Evolutionary conservation across 2,797 vertebrate genomes (phyloP).

Genomic region (Micrastur ruficollis): DNA sequence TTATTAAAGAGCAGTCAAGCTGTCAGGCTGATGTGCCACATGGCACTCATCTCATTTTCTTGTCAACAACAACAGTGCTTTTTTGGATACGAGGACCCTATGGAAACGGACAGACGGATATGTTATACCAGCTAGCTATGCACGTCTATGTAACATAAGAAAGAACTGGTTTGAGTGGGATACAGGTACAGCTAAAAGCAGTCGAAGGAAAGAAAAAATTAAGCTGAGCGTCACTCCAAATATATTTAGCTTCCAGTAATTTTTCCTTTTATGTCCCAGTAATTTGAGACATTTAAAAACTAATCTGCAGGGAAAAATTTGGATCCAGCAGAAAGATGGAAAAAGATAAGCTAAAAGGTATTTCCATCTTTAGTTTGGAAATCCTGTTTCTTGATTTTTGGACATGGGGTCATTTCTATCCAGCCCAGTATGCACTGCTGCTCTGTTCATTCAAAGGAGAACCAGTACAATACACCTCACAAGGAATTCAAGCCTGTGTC

Average conservation of each 20-base stretch:
- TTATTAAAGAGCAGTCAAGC: background rate
- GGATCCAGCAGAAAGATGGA: background rate
- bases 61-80: background rate
- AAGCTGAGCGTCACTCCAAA: background rate
- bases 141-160: background rate
- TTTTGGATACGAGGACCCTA: background rate
- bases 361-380: background rate
- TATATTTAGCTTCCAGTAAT: background rate
- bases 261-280: background rate
- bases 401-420: background rate
- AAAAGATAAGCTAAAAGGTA: background rate
- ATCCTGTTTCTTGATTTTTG: background rate
- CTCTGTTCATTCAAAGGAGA: background rate
- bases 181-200: background rate
- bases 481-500: background rate
- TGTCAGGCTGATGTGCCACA: background rate
- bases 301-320: background rate
- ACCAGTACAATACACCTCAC: no score
- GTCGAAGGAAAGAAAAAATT: background rate
- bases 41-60: background rate
- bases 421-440: accelerated
- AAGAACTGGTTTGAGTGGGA: background rate
- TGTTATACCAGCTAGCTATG: background rate
- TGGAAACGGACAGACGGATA: background rate
- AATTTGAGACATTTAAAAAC: background rate